Base-by-base conservation (phyloP, 2,113 vertebrate species). In the Sorex fumeus region DNA sequence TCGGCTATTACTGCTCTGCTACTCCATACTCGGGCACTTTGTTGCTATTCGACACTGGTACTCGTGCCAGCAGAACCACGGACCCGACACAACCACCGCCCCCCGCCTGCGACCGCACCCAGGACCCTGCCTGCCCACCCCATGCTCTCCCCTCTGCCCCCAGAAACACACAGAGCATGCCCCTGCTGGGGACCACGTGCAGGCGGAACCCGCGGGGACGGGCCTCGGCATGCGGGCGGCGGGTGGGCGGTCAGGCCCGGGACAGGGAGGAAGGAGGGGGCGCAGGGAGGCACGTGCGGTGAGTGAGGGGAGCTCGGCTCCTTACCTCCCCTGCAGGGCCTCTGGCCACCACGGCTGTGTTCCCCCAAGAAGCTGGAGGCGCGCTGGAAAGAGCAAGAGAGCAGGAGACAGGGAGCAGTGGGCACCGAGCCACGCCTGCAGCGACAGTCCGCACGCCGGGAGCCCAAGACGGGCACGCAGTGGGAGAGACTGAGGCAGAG, bases 301-400 rank as follows among this genome's bases (percentile, higher is more conserved):
- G 86, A 60, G 90, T 4, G 21, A 72, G 78, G 89, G 84, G 32
- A 0, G 1, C 84, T 84, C 1, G 32, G 93, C 97, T 97, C 97
- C 97, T 98, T 98, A 98, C 98, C 98, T 98, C 98, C 98, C 98
- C 97, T 95, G 98, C 93, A 97, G 96, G 97, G 96, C 96, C 97
- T 98, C 97, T 97, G 97, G 95, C 97, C 98, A 98, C 97, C 97
- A 95, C 97, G 97, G 96, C 78, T 97, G 96, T 96, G 97, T 97
- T 97, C 97, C 97, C 97, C 97, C 97, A 98, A 98, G 97, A 98
- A 98, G 98, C 97, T 96, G 98, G 97, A 97, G 97, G 97, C 97
- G 97, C 97, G 98, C 98, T 98, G 97, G 97, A 98, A 97, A 98
- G 97, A 98, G 97, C 95, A 19, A 19, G 98, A 98, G 97, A 98